These are phyloP conservation scores for Rapana venosa DNA, from an alignment of 2,888 invertebrate genomes.

Conservation along the genomic window DNA sequence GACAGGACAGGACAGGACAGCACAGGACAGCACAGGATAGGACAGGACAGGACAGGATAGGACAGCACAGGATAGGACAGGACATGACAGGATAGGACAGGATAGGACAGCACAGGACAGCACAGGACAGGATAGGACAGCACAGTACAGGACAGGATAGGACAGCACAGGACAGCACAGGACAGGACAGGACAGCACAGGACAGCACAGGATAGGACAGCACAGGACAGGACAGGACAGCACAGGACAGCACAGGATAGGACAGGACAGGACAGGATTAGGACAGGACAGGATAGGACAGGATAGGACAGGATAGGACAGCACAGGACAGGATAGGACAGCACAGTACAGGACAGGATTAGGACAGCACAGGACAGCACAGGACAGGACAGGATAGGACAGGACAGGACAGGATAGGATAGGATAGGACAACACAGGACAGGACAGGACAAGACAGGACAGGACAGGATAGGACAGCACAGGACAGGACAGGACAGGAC, in stretches of 20 bases:
- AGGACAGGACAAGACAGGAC: background rate
- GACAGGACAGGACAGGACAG: conserved; percentile 1
- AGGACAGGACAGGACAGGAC: conserved; percentile 1
- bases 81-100: background rate
- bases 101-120: no score
- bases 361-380: background rate
- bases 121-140: background rate
- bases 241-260: background rate
- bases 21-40: background rate
- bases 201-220: background rate
- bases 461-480: conserved; percentile 9
- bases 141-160: background rate
- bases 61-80: background rate
- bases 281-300: no score
- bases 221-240: conserved; percentile 4
- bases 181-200: background rate
- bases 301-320: no score
- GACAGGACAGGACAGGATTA: no score
- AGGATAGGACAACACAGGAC: background rate
- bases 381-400: background rate
- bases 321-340: background rate
- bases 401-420: background rate
- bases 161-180: conserved; percentile 9
- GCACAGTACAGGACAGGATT: background rate
- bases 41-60: background rate